These are phyloP conservation scores for Tragelaphus eurycerus DNA, from an alignment of 2,797 vertebrate genomes.

Conservation along the genomic window DNA sequence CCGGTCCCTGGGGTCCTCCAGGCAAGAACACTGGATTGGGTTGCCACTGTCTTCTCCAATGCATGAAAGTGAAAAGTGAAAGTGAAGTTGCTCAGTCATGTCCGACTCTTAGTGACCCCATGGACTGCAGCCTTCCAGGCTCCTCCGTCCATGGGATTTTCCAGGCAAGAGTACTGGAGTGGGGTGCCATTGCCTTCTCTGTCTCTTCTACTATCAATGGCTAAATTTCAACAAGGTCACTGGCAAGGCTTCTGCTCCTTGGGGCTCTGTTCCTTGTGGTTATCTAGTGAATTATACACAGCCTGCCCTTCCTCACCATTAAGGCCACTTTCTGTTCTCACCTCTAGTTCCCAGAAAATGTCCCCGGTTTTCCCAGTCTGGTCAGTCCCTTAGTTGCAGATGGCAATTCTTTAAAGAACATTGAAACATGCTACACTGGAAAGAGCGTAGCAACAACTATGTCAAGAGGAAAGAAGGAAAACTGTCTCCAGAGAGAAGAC, in stretches of 20 bases:
- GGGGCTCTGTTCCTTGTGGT: neutral
- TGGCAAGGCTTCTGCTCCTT: slow-evolving; percentile 18
- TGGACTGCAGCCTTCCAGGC: no score
- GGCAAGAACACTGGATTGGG: no score
- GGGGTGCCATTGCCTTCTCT: no score
- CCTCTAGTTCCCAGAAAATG: slow-evolving; percentile 27
- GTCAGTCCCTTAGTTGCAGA: slow-evolving; percentile 36
- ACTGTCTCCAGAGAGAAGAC: slow-evolving; percentile 43
- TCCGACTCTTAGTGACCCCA: no score
- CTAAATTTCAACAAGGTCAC: slow-evolving; percentile 49
- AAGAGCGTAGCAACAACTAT: slow-evolving; percentile 32
- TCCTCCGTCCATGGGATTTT: no score
- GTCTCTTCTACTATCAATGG: neutral
- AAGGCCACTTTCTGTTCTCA: slow-evolving; percentile 7
- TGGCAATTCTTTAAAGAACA: slow-evolving; percentile 60
- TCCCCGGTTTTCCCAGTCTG: slow-evolving; percentile 40
- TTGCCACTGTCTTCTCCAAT: no score
- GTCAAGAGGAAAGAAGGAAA: slow-evolving; percentile 65
- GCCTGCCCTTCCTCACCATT: neutral
- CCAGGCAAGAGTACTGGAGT: no score
- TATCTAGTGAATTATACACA: neutral
- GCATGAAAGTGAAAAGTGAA: no score
- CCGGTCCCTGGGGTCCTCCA: no score
- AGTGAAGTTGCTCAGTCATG: no score
- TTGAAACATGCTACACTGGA: slow-evolving; percentile 55